Evolutionary conservation across 2,888 invertebrate genomes (phyloP).

Genomic region (Drosophila parthenogenetica): DNA sequence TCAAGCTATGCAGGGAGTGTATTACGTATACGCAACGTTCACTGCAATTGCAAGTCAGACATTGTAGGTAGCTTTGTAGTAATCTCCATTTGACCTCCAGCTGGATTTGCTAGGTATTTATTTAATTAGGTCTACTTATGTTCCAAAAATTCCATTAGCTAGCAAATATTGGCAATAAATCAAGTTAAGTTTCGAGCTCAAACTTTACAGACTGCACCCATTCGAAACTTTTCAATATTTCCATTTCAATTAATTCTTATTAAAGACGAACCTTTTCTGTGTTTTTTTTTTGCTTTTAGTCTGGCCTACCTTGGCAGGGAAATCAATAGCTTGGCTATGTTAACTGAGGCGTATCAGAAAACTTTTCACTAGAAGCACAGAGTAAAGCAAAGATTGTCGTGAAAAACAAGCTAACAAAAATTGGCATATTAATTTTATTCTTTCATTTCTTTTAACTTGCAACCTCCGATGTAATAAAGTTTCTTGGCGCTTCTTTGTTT

Average conservation of each 20-base stretch:
- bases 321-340: conserved; percentile 65
- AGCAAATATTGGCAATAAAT: conserved; percentile 31
- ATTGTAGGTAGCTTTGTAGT: not conserved
- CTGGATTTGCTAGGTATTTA: not conserved
- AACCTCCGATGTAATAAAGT: conserved; percentile 51
- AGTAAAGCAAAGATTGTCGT: not conserved
- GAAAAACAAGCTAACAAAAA: conserved; percentile 49
- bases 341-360: conserved; percentile 65
- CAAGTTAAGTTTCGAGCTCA: conserved; percentile 20
- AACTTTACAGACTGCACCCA: conserved; percentile 56
- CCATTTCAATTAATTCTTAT: conserved; percentile 67
- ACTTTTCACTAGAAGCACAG: conserved; percentile 24
- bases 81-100: not conserved
- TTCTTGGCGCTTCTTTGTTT: conserved; percentile 65
- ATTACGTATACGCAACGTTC: conserved; percentile 12
- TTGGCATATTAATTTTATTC: conserved; percentile 61
- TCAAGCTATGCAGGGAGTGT: conserved; percentile 1
- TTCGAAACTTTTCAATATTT: conserved; percentile 46
- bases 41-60: not conserved
- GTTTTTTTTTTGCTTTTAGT: conserved; percentile 16
- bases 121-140: conserved; percentile 5
- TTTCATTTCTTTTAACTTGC: conserved; percentile 26
- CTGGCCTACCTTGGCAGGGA: conserved; percentile 27
- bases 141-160: conserved; percentile 14
- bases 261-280: conserved; percentile 41